Conservation (phyloP, 2,797 vertebrate genomes). For the Dromococcyx pavoninus region DNA sequence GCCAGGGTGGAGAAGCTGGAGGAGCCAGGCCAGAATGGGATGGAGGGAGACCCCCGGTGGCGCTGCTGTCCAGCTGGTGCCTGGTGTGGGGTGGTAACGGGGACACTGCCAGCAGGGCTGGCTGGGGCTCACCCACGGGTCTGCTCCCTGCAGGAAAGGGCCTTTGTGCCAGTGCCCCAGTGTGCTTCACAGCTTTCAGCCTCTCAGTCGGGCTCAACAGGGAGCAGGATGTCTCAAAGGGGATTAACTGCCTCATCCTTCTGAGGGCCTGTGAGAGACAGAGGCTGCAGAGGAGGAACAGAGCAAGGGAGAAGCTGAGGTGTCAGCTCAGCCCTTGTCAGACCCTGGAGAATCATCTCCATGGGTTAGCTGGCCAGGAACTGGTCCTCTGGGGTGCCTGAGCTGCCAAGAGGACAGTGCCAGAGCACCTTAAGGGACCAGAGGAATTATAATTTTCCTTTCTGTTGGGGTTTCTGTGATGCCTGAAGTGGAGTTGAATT, state of each 20-base stretch:
- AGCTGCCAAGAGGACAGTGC: not conserved
- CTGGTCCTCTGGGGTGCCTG: rapidly evolving
- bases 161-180: not conserved
- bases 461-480: not conserved
- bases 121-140: not conserved
- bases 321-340: not conserved
- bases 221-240: not conserved
- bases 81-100: rapidly evolving
- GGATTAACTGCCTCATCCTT: constrained; percentile 24
- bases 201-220: not conserved
- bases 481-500: not conserved
- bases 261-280: not conserved
- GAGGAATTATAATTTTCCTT: not conserved
- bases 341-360: not conserved
- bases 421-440: not conserved
- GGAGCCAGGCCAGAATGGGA: not conserved
- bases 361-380: not conserved
- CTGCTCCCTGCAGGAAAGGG: not conserved
- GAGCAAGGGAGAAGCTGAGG: not conserved
- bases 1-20: not conserved
- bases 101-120: not conserved
- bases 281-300: not conserved
- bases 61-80: not conserved
- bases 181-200: not conserved
- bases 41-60: not conserved